Evolutionary conservation across 1,140 invertebrate genomes (phyloP).

Genomic region (Sweltsa coloradensis): DNA sequence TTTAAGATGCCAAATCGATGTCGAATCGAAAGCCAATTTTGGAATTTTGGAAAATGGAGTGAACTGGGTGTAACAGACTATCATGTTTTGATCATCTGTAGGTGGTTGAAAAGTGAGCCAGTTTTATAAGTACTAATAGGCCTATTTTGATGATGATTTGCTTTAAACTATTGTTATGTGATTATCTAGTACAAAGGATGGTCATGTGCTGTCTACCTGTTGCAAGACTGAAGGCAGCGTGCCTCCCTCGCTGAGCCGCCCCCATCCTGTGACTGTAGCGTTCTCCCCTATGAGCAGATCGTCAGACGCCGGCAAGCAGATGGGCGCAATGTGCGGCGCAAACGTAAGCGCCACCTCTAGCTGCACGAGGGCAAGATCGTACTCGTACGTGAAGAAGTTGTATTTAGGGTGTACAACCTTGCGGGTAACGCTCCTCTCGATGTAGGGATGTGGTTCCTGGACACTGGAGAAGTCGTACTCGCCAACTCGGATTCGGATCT

Average conservation of each 20-base stretch:
- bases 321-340: conserved; percentile 75
- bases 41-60: no score
- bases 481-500: conserved; percentile 84
- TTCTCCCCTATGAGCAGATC: conserved; percentile 80
- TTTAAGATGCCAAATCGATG: no score
- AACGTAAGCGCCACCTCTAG: conserved; percentile 67
- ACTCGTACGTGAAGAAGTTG: conserved; percentile 92
- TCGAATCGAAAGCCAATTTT: no score
- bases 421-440: conserved; percentile 67
- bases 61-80: no score
- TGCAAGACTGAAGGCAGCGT: conserved; percentile 78
- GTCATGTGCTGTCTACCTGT: no score
- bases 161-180: no score
- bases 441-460: conserved; percentile 69
- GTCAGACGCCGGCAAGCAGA: conserved; percentile 77
- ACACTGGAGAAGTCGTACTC: conserved; percentile 85
- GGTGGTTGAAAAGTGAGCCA: no score
- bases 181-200: no score
- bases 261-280: conserved; percentile 83
- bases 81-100: no score
- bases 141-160: no score
- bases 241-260: conserved; percentile 80
- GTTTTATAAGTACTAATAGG: no score
- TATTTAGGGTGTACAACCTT: conserved; percentile 89
- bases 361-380: conserved; percentile 78